phyloP scores from a whole-genome alignment of 2,797 vertebrate genomes.

The Macrochelys suwanniensis region DNA sequence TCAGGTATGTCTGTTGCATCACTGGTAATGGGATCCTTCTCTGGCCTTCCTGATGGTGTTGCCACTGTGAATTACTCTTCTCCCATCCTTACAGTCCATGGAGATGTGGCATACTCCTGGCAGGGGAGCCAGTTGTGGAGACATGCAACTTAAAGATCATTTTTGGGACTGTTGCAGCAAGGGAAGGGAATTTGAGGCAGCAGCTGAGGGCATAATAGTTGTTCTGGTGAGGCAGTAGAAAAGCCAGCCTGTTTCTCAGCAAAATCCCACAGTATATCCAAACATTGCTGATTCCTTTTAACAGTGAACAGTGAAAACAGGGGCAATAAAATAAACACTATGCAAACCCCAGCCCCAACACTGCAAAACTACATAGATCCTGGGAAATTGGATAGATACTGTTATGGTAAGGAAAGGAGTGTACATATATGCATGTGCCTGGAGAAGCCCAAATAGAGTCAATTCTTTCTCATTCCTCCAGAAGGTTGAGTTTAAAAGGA shows the following conservation, averaged over 20 bases:
- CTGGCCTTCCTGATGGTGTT: background rate
- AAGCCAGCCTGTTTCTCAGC: background rate
- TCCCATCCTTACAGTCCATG: background rate
- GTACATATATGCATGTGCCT: background rate
- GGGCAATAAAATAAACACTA: constrained; percentile 21
- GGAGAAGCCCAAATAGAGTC: background rate
- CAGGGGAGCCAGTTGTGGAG: accelerated
- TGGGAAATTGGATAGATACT: constrained; percentile 30
- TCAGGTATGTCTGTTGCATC: background rate
- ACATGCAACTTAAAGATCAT: background rate
- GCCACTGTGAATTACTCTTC: accelerated
- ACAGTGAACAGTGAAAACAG: background rate
- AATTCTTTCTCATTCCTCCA: constrained; percentile 12
- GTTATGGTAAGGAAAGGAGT: background rate
- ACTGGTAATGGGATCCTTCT: background rate
- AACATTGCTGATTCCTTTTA: background rate
- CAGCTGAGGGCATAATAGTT: background rate
- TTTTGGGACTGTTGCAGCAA: background rate
- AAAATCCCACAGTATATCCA: background rate
- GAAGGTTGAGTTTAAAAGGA: accelerated
- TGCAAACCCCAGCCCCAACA: background rate
- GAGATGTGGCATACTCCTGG: background rate
- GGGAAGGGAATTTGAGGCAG: background rate
- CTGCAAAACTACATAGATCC: background rate
- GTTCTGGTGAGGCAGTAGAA: background rate